phyloP scores from a whole-genome alignment of 2,888 invertebrate species.

The Lasioglossum zephyrum region DNA sequence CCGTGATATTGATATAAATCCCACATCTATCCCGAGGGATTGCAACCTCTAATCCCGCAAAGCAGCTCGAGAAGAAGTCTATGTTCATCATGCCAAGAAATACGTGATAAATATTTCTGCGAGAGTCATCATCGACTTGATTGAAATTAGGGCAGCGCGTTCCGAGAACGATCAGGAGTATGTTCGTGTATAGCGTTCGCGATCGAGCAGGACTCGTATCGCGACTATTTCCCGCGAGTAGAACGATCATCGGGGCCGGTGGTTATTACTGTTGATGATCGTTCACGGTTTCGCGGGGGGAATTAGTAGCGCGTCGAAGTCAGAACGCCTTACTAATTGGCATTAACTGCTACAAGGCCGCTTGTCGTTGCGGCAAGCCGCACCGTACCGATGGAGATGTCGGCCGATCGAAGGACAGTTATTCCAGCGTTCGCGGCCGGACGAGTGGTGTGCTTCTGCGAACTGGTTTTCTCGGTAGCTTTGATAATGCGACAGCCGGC shows the following conservation, averaged over 20 bases:
- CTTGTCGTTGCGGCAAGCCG: constrained; percentile 30
- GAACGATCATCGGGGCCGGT: background rate
- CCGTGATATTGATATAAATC: too few relatives aligned
- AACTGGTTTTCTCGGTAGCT: constrained; percentile 69
- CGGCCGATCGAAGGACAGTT: constrained; percentile 69
- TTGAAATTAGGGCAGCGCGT: background rate
- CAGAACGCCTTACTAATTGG: constrained; percentile 60
- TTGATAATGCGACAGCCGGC: constrained; percentile 65
- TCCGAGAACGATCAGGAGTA: background rate
- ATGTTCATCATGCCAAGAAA: too few relatives aligned
- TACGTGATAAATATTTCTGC: background rate
- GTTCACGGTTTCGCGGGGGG: constrained; percentile 14
- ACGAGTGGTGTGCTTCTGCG: constrained; percentile 41
- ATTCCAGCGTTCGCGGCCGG: constrained; percentile 41
- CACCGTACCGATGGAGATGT: constrained; percentile 60
- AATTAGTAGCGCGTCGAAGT: constrained; percentile 32
- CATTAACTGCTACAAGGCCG: constrained; percentile 60
- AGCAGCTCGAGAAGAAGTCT: too few relatives aligned
- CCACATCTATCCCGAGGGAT: too few relatives aligned
- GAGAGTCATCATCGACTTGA: background rate
- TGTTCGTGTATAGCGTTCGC: background rate
- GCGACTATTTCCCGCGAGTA: background rate
- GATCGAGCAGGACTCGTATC: background rate
- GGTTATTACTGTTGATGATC: constrained; percentile 22
- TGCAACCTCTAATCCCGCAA: too few relatives aligned